These are phyloP conservation scores for Branchellion lobata DNA, from an alignment of 2,888 invertebrate species.

Conservation along the genomic window DNA sequence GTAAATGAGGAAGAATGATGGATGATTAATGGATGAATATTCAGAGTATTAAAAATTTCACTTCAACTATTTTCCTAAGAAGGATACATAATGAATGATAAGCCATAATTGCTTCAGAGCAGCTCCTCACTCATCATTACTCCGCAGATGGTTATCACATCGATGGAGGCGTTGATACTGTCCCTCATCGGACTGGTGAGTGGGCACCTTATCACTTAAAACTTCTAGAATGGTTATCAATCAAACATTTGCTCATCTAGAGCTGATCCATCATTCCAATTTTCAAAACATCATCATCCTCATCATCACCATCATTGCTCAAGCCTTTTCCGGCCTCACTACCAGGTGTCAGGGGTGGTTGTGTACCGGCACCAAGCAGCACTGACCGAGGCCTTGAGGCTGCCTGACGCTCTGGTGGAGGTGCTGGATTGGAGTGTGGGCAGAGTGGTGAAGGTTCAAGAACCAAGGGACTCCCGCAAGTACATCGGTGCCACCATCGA, in stretches of 20 bases:
- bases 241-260: not conserved
- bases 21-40: no score
- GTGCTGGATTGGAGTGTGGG: not conserved
- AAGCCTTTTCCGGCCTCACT: no score
- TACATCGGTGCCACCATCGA: slow-evolving; percentile 16
- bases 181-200: slow-evolving; percentile 63
- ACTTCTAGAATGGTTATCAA: not conserved
- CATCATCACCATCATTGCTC: no score
- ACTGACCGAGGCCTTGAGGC: not conserved
- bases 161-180: slow-evolving; percentile 61
- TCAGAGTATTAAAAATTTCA: no score
- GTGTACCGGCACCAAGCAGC: not conserved
- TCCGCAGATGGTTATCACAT: slow-evolving; percentile 55
- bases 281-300: not conserved
- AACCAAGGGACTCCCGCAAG: slow-evolving; percentile 1
- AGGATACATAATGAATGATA: no score
- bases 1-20: no score
- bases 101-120: no score
- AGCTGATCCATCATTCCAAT: not conserved
- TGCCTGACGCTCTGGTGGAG: not conserved
- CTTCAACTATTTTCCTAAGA: no score
- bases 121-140: no score
- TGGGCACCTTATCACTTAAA: not conserved
- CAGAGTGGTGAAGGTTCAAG: not conserved
- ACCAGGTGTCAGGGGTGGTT: not conserved